phyloP scores from a whole-genome alignment of 2,888 invertebrate genomes.

The Pheosia gnoma region DNA sequence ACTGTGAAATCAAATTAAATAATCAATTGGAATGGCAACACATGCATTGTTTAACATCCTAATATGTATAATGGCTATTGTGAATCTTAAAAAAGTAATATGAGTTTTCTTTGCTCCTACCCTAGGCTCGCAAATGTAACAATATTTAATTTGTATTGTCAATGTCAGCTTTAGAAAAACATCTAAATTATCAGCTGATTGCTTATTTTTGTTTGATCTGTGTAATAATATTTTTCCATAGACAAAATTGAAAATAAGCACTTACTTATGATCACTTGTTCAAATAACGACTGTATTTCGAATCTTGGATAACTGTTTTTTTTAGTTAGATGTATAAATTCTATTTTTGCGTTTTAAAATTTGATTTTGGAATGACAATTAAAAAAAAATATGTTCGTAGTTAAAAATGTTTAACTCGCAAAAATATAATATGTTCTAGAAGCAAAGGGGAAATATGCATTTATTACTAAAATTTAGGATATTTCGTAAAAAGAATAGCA shows the following conservation, averaged over 20 bases:
- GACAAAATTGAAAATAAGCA: no score
- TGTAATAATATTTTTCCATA: no score
- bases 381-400: background rate
- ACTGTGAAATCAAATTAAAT: background rate
- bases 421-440: background rate
- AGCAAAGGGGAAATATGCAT: conserved; percentile 1
- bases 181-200: no score
- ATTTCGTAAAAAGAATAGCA: background rate
- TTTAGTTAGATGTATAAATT: background rate
- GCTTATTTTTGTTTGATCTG: no score
- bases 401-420: background rate
- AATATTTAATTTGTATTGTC: no score
- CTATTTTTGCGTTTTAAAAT: background rate
- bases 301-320: background rate
- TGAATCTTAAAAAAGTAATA: no score
- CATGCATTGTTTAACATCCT: no score
- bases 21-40: background rate
- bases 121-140: no score
- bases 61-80: no score
- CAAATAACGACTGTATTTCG: background rate
- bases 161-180: no score
- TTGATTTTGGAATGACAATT: background rate
- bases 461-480: background rate
- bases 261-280: no score
- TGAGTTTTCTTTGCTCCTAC: no score